These are phyloP conservation scores for Exocentrus adspersus DNA, from an alignment of 2,888 invertebrate genomes.

Conservation along the genomic window DNA sequence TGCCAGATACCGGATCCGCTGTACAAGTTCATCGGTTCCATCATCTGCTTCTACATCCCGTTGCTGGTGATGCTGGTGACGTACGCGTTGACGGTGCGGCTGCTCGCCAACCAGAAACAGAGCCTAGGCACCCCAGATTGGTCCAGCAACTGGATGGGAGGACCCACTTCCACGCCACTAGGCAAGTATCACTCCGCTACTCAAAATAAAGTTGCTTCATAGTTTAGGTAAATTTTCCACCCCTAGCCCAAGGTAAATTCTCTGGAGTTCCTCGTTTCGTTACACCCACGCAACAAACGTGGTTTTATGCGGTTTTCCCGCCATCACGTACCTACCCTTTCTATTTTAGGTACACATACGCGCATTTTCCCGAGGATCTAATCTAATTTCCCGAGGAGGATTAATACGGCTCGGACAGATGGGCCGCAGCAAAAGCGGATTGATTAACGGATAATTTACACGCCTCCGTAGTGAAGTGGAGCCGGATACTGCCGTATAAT, in stretches of 20 bases:
- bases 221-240: no score
- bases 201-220: no score
- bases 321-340: no score
- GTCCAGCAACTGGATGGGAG: slow-evolving; percentile 81
- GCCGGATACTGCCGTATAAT: no score
- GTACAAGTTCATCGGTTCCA: slow-evolving; percentile 92
- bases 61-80: slow-evolving; percentile 93
- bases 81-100: slow-evolving; percentile 90
- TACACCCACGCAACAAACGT: no score
- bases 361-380: neutral
- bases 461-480: neutral
- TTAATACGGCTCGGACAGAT: neutral
- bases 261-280: no score
- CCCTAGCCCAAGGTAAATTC: no score
- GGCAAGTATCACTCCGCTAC: slow-evolving; percentile 47
- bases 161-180: slow-evolving; percentile 55
- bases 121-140: slow-evolving; percentile 76
- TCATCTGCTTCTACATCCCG: slow-evolving; percentile 96
- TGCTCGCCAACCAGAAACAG: slow-evolving; percentile 85
- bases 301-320: no score
- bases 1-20: slow-evolving; percentile 90
- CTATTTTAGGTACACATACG: no score
- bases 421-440: neutral
- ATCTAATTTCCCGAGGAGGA: neutral
- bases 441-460: neutral